Evolutionary conservation across 2,113 vertebrate genomes (phyloP).

Genomic region (Megalops atlanticus): DNA sequence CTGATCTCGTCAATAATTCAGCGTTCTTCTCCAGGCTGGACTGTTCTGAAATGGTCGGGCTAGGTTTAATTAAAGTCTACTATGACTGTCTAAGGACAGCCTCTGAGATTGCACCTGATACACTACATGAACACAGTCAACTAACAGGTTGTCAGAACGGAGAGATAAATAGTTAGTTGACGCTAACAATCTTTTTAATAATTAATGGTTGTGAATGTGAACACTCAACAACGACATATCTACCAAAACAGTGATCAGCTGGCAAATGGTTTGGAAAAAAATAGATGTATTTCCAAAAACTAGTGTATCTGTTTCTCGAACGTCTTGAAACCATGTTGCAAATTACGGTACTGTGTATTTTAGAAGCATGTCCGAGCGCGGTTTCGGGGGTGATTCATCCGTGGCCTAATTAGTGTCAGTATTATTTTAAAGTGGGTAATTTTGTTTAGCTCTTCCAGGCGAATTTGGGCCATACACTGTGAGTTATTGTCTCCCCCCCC

Average conservation of each 20-base stretch:
- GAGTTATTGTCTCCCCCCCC: slow-evolving; percentile 14
- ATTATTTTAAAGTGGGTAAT: slow-evolving; percentile 27
- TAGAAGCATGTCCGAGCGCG: not conserved
- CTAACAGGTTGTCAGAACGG: too few relatives aligned
- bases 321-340: not conserved
- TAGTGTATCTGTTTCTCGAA: slow-evolving; percentile 16
- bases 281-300: slow-evolving; percentile 20
- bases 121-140: too few relatives aligned
- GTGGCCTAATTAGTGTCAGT: slow-evolving; percentile 51
- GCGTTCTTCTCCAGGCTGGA: too few relatives aligned
- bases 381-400: slow-evolving; percentile 21
- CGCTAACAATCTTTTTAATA: too few relatives aligned
- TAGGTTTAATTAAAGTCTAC: too few relatives aligned
- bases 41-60: too few relatives aligned
- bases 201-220: too few relatives aligned
- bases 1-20: too few relatives aligned
- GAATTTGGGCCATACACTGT: slow-evolving; percentile 44
- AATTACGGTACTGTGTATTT: not conserved
- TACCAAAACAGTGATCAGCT: not conserved
- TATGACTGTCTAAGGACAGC: too few relatives aligned
- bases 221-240: not conserved
- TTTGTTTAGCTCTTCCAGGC: slow-evolving; percentile 24
- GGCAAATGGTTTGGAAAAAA: not conserved
- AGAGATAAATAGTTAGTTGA: too few relatives aligned
- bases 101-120: too few relatives aligned